These are phyloP conservation scores for Rousettus leschenaultii DNA, from an alignment of 2,113 vertebrate genomes.

Conservation along the genomic window DNA sequence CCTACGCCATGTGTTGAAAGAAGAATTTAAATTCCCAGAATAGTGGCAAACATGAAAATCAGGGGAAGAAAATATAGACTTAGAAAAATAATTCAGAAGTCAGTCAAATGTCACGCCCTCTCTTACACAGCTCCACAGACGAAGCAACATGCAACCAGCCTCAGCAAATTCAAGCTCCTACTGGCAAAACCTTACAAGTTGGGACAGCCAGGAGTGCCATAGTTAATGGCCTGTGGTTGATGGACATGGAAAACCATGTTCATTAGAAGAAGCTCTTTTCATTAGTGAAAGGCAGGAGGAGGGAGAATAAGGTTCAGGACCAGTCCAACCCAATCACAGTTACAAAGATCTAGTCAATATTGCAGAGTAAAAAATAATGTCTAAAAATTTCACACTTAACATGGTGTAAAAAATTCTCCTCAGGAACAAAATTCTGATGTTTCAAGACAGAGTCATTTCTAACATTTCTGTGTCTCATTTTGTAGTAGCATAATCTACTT, in stretches of 20 bases:
- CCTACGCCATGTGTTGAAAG: not conserved
- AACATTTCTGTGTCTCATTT: not conserved
- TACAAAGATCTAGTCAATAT: not conserved
- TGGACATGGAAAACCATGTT: not conserved
- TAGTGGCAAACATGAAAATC: not conserved
- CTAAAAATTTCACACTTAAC: not conserved
- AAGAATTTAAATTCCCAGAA: not conserved
- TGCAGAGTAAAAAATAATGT: not conserved
- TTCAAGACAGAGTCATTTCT: not conserved
- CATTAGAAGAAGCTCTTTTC: not conserved
- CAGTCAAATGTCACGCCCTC: not conserved
- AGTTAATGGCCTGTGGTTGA: fast-evolving
- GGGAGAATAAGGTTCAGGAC: not conserved
- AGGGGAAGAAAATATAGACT: not conserved
- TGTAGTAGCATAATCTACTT: not conserved
- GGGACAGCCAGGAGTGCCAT: not conserved
- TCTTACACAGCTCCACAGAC: not conserved
- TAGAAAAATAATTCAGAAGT: not conserved
- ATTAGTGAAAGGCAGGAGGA: not conserved
- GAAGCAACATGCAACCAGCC: not conserved
- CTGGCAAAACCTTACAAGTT: too few species aligned
- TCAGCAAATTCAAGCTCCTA: not conserved
- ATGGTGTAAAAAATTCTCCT: not conserved
- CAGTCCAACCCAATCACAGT: not conserved
- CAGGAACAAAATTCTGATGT: not conserved